Evolutionary conservation across 2,797 vertebrate species (phyloP), one percentile per base, ranked within the genome.

Genomic region (Galaxias olidus): DNA sequence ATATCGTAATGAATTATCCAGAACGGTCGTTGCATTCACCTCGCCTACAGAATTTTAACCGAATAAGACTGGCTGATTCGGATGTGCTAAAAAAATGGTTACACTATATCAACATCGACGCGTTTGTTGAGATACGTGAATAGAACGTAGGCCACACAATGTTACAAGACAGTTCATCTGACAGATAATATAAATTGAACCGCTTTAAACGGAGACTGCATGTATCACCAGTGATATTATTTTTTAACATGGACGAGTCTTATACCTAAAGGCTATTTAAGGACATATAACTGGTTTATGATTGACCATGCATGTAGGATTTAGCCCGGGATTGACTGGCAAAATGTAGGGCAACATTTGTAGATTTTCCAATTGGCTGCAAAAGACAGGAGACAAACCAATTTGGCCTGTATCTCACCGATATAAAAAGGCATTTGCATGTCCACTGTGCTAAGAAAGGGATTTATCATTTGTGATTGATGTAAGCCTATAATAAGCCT

Each of bases 201-300:
- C 73, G 55, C 78, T 78, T 61, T 44, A 10, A 48, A 20, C 42
- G 73, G 65, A 75, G 71, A 76, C 75, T 75, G 74, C 75, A 63
- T 78, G 63, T 63, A 51, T 54, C 62, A 10, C 68, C 58, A 68
- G 20, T 77, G 60, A 82, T 69, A 65, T 44, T 72, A 41, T 84
- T 73, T 85, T 83, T 86, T 82, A 79, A 87, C 84, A 89, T 86
- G 88, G 77, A 86, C 75, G 71, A 68, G 75, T 59, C 61, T 61
- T 76, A 75, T 73, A 70, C 70, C 50, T 77, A 49, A 73, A 65
- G 50, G 58, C 72, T 81, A 67, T 83, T 79, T 77, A 64, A 68
- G 72, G 73, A 76, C 59, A 71, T 78, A 80, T 82, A 84, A 84
- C 76, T 56, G 63, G 72, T 73, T 79, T 72, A 67, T 17, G 52